These are phyloP conservation scores for Enteromius unitaeniatus DNA, from an alignment of 2,797 vertebrate genomes.

Conservation along the genomic window DNA sequence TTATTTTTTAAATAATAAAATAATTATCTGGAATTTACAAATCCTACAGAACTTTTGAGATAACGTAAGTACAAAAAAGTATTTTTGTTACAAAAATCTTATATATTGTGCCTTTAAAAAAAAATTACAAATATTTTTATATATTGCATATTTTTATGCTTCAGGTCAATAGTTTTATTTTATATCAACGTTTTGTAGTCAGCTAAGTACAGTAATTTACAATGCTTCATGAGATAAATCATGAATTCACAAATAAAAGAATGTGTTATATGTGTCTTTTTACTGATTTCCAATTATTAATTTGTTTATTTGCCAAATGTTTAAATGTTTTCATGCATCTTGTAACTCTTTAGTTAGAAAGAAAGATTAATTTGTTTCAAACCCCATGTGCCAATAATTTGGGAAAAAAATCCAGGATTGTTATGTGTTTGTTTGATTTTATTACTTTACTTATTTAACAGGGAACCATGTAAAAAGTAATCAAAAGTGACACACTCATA, in stretches of 20 bases:
- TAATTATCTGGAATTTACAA: no score
- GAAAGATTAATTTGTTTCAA: background rate
- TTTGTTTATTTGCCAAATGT: background rate
- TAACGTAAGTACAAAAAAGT: no score
- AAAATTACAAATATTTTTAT: background rate
- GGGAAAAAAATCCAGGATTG: background rate
- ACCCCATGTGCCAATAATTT: background rate
- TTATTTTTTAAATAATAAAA: no score
- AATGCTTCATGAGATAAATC: background rate
- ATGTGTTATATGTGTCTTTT: background rate
- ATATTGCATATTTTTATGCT: background rate
- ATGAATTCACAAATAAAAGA: background rate
- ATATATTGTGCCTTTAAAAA: no score
- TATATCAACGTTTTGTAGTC: background rate
- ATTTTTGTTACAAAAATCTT: no score
- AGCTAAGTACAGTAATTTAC: background rate
- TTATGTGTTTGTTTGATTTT: background rate
- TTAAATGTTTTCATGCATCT: background rate
- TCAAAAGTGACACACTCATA: background rate
- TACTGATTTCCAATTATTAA: background rate
- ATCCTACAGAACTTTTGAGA: no score
- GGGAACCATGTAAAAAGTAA: background rate
- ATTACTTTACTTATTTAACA: constrained; percentile 1
- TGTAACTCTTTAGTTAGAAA: background rate
- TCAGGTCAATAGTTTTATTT: background rate